Evolutionary conservation across 2,113 vertebrate species (phyloP), one percentile per base, ranked within the genome.

Genomic region (Porphyrio hochstetteri): DNA sequence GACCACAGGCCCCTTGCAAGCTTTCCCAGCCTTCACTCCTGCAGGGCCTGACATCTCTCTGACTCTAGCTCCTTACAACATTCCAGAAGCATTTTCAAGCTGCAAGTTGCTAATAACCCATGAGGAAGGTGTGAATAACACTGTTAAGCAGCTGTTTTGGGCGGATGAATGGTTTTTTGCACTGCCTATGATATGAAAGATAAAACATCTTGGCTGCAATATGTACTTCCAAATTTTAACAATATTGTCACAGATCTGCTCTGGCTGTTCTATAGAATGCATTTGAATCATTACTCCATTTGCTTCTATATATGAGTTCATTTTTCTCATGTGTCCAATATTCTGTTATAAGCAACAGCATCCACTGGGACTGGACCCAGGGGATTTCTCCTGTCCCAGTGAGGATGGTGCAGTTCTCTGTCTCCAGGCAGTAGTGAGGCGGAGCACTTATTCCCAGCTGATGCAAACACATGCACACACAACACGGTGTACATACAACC

Each of bases 71-170:
- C 18, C 38, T 86, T 48, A 50, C 13, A 10, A 76, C 8, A 27
- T n/a, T 64, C 83, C 38, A 77, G 63, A 68, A 76, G 21, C 0
- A 44, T 86, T 77, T 71, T 23, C 38, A 64, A n/a, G 10, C 2
- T 81, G 28, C 12, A 60, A 59, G 31, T 59, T 59, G 14, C n/a
- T 72, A 55, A 64, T 36, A 64, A 8, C 4, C 13, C 16, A 16
- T 33, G 5, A 71, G 36, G n/a, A 91, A 85, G 18, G 55, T 65
- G 21, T 0, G 0, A 82, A 60, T 24, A 5, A 19, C 0, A 6
- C 15, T 19, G 1, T 44, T 64, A 40, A 13, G 25, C 2, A 7
- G 31, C 38, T 78, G 5, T 7, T 90, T 87, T 20, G 35, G 31
- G 16, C 35, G 77, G 40, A 72, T 27, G 9, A 71, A 48, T 16